Evolutionary conservation across 2,888 invertebrate genomes (phyloP).

Genomic region (Brassicogethes aeneus): DNA sequence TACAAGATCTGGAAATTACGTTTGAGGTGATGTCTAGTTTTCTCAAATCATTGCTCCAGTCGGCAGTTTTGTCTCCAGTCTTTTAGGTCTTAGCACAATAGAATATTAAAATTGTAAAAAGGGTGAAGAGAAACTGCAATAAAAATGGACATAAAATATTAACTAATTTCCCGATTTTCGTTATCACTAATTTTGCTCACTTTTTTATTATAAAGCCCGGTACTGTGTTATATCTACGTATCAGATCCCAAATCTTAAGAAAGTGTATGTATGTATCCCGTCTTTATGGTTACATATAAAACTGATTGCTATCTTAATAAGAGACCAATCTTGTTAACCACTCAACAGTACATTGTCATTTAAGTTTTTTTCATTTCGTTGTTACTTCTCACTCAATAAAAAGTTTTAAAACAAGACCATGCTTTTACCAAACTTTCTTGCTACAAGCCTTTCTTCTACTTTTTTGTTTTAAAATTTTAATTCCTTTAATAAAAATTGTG

Average conservation of each 20-base stretch:
- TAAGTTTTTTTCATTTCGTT: constrained; percentile 26
- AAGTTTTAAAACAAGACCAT: constrained; percentile 9
- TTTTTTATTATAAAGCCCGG: too few species aligned
- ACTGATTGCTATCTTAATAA: constrained; percentile 43
- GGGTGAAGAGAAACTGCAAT: too few species aligned
- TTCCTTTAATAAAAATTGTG: constrained; percentile 1
- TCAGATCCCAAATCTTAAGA: constrained; percentile 30
- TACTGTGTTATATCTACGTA: too few species aligned
- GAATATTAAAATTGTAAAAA: too few species aligned
- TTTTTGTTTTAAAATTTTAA: constrained; percentile 1
- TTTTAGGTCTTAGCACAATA: too few species aligned
- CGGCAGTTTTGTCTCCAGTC: too few species aligned
- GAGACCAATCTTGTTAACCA: constrained; percentile 43
- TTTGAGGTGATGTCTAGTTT: too few species aligned
- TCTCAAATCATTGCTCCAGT: too few species aligned
- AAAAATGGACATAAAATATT: too few species aligned
- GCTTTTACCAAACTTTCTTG: constrained; percentile 2
- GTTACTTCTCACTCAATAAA: constrained; percentile 15
- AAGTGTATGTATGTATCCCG: constrained; percentile 38
- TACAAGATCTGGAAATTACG: too few species aligned
- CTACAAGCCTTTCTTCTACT: background rate
- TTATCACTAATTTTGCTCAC: too few species aligned
- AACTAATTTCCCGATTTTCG: too few species aligned
- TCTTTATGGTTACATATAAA: constrained; percentile 42
- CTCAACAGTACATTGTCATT: constrained; percentile 37